Base-by-base conservation (phyloP, 2,113 vertebrate genomes). In the Lophius piscatorius region DNA sequence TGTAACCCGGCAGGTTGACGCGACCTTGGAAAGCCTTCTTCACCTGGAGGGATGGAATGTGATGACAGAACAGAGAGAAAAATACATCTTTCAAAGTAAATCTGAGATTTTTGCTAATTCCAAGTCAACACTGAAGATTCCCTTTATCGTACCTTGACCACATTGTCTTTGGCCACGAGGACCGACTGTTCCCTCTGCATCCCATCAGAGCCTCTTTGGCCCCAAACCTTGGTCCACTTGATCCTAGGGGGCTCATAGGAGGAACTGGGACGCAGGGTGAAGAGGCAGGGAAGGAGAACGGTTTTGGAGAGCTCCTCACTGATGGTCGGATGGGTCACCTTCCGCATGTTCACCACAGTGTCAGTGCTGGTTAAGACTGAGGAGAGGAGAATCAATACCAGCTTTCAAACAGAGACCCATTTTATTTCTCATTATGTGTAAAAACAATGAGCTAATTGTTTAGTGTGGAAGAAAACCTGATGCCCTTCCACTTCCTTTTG, bases 201-300 rank as follows among this genome's bases (percentile, higher is more conserved):
- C 5, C 95, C 94, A 0, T 91, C 91, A 0, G 86, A 84, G 18
- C 90, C 90, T 0, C 71, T 65, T 2, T 94, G 94, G 0, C 94
- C 92, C 89, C 92, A 94, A 38, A 98, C 93, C 56, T 95, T 96
- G 81, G 94, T 97, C 97, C 97, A 99, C 79, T 98, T 99, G 88
- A 99, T 87, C 9, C 97, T 92, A 1, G 96, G 95, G 0, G 91
- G 88, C 40, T 96, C 96, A 0, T 72, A 86, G 0, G 85, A 63
- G 14, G 89, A 68, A 28, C 88, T 69, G 2, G 91, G 84, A 1
- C 78, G 89, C 38, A 97, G 86, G 0, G 91, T 85, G 81, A 96
- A 98, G 72, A 96, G 76, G 74, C 96, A 99, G 35, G 96, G 95
- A 9, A 98, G 90, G 5, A 94, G 84, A 13, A 91, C 92, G 0